These are phyloP conservation scores for Shinisaurus crocodilurus DNA, from an alignment of 2,113 vertebrate species.

Conservation along the genomic window DNA sequence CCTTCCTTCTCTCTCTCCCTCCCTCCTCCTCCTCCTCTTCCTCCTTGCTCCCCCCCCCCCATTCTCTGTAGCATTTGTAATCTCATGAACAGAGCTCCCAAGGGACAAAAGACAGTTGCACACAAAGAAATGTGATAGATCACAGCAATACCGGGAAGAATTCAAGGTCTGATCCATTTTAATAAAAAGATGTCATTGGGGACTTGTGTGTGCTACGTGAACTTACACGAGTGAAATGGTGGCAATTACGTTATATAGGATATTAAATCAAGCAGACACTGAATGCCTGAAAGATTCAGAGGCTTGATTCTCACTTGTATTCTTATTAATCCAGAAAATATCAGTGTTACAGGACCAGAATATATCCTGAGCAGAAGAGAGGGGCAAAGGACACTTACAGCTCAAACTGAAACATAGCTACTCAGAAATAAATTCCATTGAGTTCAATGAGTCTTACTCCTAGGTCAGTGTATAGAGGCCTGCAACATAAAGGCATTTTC, in stretches of 20 bases:
- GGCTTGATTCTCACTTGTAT: background rate
- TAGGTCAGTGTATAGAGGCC: background rate
- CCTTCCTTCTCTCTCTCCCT: background rate
- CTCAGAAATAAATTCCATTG: background rate
- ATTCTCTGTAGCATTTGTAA: constrained; percentile 9
- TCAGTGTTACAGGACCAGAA: background rate
- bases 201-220: background rate
- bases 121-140: background rate
- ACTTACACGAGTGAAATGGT: background rate
- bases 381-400: background rate
- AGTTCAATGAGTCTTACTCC: background rate
- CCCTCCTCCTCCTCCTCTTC: background rate
- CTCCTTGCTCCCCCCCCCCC: background rate
- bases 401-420: background rate
- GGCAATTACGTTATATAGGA: constrained; percentile 14
- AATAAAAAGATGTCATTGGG: constrained; percentile 16
- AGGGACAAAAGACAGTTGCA: constrained; percentile 18
- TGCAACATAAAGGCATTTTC: background rate
- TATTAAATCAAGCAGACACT: constrained; percentile 7
- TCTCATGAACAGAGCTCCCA: constrained; percentile 9
- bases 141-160: constrained; percentile 8
- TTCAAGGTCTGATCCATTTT: background rate
- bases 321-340: background rate
- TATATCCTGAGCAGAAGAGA: background rate
- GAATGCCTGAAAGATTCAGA: background rate